Percentiles rank a stretch among this genome's conserved stretches.
Conservation (phyloP, 35 echinoderm and acorn worm genomes). For the Apostichopus parvimensis region DNA sequence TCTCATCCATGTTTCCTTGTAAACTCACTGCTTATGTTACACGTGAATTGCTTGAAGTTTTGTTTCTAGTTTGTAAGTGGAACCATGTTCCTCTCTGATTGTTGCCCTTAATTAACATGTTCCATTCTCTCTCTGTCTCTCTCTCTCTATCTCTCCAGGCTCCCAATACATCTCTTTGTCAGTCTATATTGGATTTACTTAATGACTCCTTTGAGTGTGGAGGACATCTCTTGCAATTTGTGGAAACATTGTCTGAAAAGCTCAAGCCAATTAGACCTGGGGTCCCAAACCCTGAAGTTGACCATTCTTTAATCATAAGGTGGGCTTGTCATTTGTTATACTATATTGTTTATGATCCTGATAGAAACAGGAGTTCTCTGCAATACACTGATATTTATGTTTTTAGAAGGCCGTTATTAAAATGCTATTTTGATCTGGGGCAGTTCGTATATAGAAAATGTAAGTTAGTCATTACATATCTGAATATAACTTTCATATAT, state of each 20-base stretch:
- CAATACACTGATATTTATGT: no score
- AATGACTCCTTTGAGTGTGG: constrained; percentile 84
- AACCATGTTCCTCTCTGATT: background rate
- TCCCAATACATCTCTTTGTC: constrained; percentile 93
- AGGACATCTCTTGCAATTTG: constrained; percentile 67
- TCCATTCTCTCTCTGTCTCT: background rate
- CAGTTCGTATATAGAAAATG: no score
- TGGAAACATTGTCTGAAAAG: constrained; percentile 81
- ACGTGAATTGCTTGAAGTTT: no score
- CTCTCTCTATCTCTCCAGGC: constrained; percentile 70
- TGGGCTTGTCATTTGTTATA: background rate
- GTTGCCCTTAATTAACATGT: background rate
- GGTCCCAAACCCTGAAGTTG: constrained; percentile 90
- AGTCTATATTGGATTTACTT: constrained; percentile 94
- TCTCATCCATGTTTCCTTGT: no score
- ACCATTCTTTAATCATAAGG: constrained; percentile 89
- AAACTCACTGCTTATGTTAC: no score
- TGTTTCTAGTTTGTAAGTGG: no score
- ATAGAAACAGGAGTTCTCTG: no score
- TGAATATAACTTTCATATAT: no score
- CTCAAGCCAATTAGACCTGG: constrained; percentile 88
- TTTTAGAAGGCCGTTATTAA: no score
- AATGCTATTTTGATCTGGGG: no score
- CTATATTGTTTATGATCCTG: no score
- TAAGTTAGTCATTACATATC: no score